Percentiles rank a stretch among this genome's conserved stretches.
Conservation (phyloP, 1,140 invertebrate species). For the Teleopsis dalmanni region DNA sequence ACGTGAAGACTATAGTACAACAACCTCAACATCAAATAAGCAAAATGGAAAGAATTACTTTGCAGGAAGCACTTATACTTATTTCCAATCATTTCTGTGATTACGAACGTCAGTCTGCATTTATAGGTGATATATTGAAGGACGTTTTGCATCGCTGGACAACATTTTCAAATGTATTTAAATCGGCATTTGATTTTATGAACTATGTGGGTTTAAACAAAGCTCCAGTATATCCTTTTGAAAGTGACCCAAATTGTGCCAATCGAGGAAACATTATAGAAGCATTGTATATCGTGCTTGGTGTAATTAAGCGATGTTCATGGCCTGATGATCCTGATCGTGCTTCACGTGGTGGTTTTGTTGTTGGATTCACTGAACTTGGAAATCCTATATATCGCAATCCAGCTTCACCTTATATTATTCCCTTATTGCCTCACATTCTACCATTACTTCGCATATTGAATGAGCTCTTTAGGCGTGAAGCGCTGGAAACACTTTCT, state of each 20-base stretch:
- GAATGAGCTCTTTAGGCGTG: constrained; percentile 70
- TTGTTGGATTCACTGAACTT: constrained; percentile 62
- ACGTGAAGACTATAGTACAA: constrained; percentile 58
- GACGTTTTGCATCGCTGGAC: constrained; percentile 57
- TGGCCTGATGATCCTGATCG: constrained; percentile 75
- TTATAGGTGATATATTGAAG: constrained; percentile 70
- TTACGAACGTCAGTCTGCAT: constrained; percentile 73
- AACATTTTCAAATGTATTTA: constrained; percentile 53
- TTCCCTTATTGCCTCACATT: constrained; percentile 68
- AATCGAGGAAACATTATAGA: constrained; percentile 51
- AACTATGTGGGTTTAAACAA: constrained; percentile 68
- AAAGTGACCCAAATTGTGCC: constrained; percentile 39
- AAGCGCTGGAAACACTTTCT: constrained; percentile 53
- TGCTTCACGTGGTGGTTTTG: constrained; percentile 71
- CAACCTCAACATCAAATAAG: constrained; percentile 60
- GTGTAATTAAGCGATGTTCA: constrained; percentile 75
- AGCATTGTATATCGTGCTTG: constrained; percentile 67
- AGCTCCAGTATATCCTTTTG: constrained; percentile 50
- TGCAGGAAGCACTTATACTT: constrained; percentile 68
- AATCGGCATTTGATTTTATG: constrained; percentile 62
- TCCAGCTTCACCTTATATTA: constrained; percentile 73
- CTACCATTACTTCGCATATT: constrained; percentile 66
- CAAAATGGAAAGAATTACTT: constrained; percentile 73
- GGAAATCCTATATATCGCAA: constrained; percentile 75
- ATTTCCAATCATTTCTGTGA: constrained; percentile 86